Base-by-base conservation (phyloP, 1,140 invertebrate genomes). In the Trichogramma pretiosum region DNA sequence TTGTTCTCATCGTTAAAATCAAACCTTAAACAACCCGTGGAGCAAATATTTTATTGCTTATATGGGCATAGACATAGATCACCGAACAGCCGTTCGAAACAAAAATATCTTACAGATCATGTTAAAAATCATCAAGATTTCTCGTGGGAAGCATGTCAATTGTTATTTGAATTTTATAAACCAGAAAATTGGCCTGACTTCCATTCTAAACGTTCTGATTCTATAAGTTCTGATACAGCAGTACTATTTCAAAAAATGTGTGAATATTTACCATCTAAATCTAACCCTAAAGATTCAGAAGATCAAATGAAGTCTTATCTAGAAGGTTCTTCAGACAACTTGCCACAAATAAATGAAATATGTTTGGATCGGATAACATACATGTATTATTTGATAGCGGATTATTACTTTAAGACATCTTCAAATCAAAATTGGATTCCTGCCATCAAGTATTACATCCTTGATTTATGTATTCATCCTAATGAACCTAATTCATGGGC, bases 401-500 rank as follows among this genome's bases (percentile, higher is more conserved):
- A 96, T 73, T 91, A 87, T 73, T 85, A 94, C 68, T 93, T 95
- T 60, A 97, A 96, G 69, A 84, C 83, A 53, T 37, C 18, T 8
- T 36, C 44, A 21, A 43, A 43, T 44, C 88, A 87, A 48, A 82
- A 83, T 42, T 76, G 74, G 74, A 74, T 78, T 54, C 80, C 83
- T 63, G 85, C 89, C 3, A 77, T 87, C 5, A 81, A 84, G 54
- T 92, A 85, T 68, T 94, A 92, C 62, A 73, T 83, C 21, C 68
- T 85, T 46, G 93, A 96, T 74, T 68, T 96, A 1, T 83, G 85
- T 46, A 68, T 86, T 18, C 87, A 86, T 65, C 84, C 83, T 8
- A 68, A 74, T 37, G 73, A 92, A 36, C 77, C 94, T 36, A 89
- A 93, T 69, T 91, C 93, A 0, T 98, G 93, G 93, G 89, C 90